Base-by-base conservation (phyloP, 2,797 vertebrate genomes). In the Pogoniulus pusillus region DNA sequence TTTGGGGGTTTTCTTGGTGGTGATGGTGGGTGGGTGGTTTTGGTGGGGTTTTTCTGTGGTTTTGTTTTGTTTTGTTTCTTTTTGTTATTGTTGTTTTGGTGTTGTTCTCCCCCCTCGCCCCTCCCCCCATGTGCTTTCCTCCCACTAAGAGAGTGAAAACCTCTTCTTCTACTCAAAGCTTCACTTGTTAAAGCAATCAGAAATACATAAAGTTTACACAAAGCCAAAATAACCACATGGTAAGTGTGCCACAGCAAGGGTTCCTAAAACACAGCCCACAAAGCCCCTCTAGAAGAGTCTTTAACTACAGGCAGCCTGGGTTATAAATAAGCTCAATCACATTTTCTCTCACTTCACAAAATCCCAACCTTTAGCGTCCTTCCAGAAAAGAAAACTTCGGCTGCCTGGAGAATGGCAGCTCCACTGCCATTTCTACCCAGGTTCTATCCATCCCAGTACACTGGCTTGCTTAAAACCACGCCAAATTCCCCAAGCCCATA, bases 391-490 rank as follows among this genome's bases (percentile, higher is more conserved):
- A 41, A 80, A 65, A 53, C 55, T 74, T 45, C 41, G 74, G 63
- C 41, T 58, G 26, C 62, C 62, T 16, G 34, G 27, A 87, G 53
- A 90, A 53, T 34, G 66, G 55, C 47, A 83, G 64, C 64, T 84
- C 53, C 51, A 10, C 73, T 12, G 4, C 32, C 49, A 29, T 39
- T 80, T 77, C 81, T 29, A 41, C 57, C 57, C 32, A 20, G 66
- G 55, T 22, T 16, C 51, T 63, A 79, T 13, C 77, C 80, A 70
- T 23, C 7, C 3, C 7, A 65, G 59, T 13, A 54, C 24, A 9
- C 59, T 20, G 39, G 19, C 51, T 87, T 72, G 39, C 71, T 91
- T 62, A 37, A 85, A 92, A 59, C 60, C 74, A 79, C 88, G 60
- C 66, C 76, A 4, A 73, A 14, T 12, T 60, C 85, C 72, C 55